phyloP scores from a whole-genome alignment of 1,140 invertebrate species.

The Monomorium pharaonis region DNA sequence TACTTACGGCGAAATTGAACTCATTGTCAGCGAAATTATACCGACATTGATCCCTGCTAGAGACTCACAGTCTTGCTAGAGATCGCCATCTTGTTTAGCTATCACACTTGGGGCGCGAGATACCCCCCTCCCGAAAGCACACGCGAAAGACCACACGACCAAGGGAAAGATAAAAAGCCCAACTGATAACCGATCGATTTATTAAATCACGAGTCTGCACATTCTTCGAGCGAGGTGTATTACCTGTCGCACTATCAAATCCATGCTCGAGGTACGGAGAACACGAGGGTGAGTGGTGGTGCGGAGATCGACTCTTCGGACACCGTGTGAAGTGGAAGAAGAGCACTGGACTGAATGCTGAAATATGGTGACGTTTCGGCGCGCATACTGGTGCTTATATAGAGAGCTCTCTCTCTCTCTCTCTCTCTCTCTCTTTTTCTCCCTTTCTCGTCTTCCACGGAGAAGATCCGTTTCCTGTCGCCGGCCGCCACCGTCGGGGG shows the following conservation, averaged over 20 bases:
- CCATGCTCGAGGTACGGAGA: constrained; percentile 70
- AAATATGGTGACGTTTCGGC: constrained; percentile 75
- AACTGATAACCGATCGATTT: neutral
- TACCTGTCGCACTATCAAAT: constrained; percentile 79
- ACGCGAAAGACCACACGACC: neutral
- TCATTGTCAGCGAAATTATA: constrained; percentile 14
- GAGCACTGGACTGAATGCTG: constrained; percentile 73
- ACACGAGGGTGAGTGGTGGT: constrained; percentile 5
- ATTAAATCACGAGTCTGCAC: neutral
- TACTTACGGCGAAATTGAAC: neutral
- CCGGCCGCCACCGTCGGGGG: neutral
- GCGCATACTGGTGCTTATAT: constrained; percentile 75
- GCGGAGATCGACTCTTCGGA: constrained; percentile 15
- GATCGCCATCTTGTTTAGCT: neutral
- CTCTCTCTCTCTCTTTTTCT: constrained; percentile 8
- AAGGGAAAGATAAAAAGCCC: neutral
- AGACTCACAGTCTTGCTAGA: neutral
- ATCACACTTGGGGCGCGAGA: neutral
- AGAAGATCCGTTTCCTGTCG: constrained; percentile 68
- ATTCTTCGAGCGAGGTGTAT: constrained; percentile 18
- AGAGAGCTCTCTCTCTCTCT: constrained; percentile 59
- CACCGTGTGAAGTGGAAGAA: constrained; percentile 23
- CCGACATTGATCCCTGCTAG: neutral
- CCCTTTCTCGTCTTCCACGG: constrained; percentile 54
- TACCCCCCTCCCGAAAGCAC: constrained; percentile 9